A percentile compares a stretch with the other conserved stretches of the same genome.
Evolutionary conservation across 2,888 invertebrate genomes (phyloP).

Genomic region (Psococerastis gibbosa): DNA sequence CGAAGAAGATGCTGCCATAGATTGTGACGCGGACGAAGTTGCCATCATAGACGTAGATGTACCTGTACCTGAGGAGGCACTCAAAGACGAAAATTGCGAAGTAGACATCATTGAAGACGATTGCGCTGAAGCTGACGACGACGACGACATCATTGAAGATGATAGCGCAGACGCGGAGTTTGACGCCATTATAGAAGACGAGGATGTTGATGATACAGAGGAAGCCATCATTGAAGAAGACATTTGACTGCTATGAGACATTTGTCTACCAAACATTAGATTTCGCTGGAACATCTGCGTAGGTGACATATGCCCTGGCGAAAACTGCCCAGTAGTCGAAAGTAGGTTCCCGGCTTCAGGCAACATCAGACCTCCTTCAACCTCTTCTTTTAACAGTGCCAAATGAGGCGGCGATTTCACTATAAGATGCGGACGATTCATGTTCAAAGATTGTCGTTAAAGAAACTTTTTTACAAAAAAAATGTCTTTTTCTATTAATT

Average conservation of each 20-base stretch:
- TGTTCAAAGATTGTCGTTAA: too few relatives aligned
- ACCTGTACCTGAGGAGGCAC: neutral
- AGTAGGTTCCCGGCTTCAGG: neutral
- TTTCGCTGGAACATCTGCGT: neutral
- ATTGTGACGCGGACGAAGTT: slow-evolving; percentile 5
- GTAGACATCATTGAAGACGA: neutral
- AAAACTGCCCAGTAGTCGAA: neutral
- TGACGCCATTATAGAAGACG: neutral
- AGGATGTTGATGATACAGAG: neutral
- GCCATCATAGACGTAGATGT: neutral
- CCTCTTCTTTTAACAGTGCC: slow-evolving; percentile 5
- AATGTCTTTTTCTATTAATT: too few relatives aligned
- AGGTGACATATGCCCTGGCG: neutral
- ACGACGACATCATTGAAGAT: neutral
- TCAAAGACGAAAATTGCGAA: slow-evolving; percentile 2
- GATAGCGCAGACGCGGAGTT: neutral
- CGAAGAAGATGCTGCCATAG: neutral
- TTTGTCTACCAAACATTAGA: neutral
- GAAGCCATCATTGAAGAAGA: slow-evolving; percentile 1
- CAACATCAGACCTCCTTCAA: neutral
- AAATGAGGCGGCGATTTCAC: slow-evolving; percentile 3
- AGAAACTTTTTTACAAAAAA: too few relatives aligned
- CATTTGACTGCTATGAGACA: slow-evolving; percentile 1
- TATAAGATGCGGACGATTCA: slow-evolving; percentile 8
- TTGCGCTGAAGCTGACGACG: neutral